A percentile compares a stretch with the other conserved stretches of the same genome.
phyloP scores from a whole-genome alignment of 2,888 invertebrate species.

The Ochlodes sylvanus region DNA sequence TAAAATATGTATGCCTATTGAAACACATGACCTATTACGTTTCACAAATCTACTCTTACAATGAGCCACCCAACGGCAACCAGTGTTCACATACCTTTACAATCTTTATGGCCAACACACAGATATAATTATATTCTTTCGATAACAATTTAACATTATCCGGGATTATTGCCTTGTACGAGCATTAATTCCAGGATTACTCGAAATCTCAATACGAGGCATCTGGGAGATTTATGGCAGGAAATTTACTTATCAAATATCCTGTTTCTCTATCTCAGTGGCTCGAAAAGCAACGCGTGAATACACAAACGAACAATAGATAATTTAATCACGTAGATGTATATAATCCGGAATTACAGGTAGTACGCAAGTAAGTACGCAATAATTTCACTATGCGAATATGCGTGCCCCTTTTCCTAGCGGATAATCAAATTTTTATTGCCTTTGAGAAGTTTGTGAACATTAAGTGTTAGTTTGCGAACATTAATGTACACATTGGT shows the following conservation, averaged over 20 bases:
- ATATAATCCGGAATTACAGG: neutral
- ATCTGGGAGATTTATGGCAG: neutral
- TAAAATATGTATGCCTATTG: too few species aligned
- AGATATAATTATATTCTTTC: too few species aligned
- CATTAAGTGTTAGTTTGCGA: too few species aligned
- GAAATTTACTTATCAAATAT: neutral
- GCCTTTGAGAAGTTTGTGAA: too few species aligned
- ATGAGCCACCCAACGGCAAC: too few species aligned
- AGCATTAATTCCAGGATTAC: neutral
- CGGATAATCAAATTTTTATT: neutral
- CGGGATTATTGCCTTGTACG: neutral
- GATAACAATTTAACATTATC: too few species aligned
- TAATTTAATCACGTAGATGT: neutral
- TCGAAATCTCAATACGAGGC: constrained; percentile 1
- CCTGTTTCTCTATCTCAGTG: neutral
- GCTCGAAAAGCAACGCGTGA: neutral
- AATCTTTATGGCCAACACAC: too few species aligned
- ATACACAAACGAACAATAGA: neutral
- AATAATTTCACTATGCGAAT: too few species aligned
- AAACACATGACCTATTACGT: too few species aligned
- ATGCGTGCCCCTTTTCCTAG: neutral
- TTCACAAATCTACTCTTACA: too few species aligned
- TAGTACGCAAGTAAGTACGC: neutral
- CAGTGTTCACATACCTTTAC: too few species aligned
- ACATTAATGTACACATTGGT: too few species aligned